These are phyloP conservation scores for Synanceia verrucosa DNA, from an alignment of 2,797 vertebrate species.

Conservation along the genomic window DNA sequence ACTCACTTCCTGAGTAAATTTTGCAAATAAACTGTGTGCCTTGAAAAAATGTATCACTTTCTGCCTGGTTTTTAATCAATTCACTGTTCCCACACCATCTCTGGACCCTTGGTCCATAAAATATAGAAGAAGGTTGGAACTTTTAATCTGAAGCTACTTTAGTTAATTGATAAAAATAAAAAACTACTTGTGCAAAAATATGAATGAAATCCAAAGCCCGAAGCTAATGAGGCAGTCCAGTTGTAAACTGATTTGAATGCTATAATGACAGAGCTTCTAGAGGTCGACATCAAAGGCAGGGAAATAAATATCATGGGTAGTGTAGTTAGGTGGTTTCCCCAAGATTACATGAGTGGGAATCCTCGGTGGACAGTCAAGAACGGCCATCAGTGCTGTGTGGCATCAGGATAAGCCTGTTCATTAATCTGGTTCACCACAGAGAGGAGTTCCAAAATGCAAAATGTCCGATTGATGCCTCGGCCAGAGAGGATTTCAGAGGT, in stretches of 20 bases:
- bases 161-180: slow-evolving; percentile 25
- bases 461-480: slow-evolving; percentile 57
- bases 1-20: background rate
- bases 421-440: slow-evolving; percentile 61
- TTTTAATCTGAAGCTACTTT: slow-evolving; percentile 35
- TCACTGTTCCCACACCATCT: background rate
- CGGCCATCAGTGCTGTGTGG: slow-evolving; percentile 41
- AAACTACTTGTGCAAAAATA: slow-evolving; percentile 17
- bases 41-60: background rate
- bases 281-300: slow-evolving; percentile 51
- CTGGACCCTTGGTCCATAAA: background rate
- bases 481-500: slow-evolving; percentile 62
- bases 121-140: background rate
- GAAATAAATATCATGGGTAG: slow-evolving; percentile 34
- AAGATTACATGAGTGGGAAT: slow-evolving; percentile 53
- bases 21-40: background rate
- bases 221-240: slow-evolving; percentile 30
- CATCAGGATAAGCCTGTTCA: slow-evolving; percentile 62
- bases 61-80: background rate
- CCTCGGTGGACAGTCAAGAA: slow-evolving; percentile 40
- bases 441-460: slow-evolving; percentile 49
- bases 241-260: slow-evolving; percentile 46
- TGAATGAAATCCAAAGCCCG: slow-evolving; percentile 32
- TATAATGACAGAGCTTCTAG: slow-evolving; percentile 31
- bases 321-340: slow-evolving; percentile 32